A percentile compares a stretch with the other conserved stretches of the same genome.
Conservation (phyloP, 2,888 invertebrate genomes). For the Hymenopus coronatus region DNA sequence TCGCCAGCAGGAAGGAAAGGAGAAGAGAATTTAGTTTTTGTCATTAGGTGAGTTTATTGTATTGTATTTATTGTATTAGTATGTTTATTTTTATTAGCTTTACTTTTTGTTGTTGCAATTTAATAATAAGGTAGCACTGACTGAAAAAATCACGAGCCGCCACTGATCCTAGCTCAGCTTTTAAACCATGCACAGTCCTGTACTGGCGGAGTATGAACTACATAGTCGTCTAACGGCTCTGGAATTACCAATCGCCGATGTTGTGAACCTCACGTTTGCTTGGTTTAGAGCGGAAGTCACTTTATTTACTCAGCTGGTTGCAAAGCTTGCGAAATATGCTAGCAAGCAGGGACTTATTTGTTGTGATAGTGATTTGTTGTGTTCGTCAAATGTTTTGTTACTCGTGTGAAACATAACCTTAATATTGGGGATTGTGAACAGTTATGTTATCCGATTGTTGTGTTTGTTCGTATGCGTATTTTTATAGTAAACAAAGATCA, state of each 20-base stretch:
- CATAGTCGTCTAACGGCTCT: no score
- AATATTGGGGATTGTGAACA: not conserved
- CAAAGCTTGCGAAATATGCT: not conserved
- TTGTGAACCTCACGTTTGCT: not conserved
- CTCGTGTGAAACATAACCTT: not conserved
- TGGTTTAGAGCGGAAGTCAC: not conserved
- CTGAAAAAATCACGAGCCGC: no score
- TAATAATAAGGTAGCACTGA: no score
- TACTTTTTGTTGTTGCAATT: no score
- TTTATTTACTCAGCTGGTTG: not conserved
- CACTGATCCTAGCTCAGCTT: no score
- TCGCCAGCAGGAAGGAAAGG: no score
- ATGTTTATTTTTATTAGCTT: no score
- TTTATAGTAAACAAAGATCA: slow-evolving; percentile 28
- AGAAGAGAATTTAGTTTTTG: no score
- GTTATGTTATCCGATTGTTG: slow-evolving; percentile 16
- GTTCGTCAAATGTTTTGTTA: not conserved
- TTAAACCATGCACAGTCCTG: no score
- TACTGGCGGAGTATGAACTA: no score
- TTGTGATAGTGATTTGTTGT: not conserved
- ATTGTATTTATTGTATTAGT: no score
- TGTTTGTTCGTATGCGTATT: not conserved
- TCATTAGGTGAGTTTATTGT: no score
- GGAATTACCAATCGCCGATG: not conserved
- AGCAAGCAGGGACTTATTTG: not conserved